Evolutionary conservation across 2,888 invertebrate genomes (phyloP).

Genomic region (Mylabris sibirica): DNA sequence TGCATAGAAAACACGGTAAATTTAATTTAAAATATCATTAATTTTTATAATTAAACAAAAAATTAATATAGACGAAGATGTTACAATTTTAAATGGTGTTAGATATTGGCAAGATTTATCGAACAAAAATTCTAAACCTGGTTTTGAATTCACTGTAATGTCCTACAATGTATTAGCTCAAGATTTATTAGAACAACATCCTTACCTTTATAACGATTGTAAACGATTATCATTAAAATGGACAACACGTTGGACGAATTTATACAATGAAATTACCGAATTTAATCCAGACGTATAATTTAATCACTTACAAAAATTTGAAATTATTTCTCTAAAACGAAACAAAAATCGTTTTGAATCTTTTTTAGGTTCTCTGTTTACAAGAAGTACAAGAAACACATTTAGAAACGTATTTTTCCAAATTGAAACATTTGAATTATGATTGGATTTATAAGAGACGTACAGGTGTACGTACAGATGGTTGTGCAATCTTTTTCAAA

Average conservation of each 20-base stretch:
- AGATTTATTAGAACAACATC: conserved; percentile 76
- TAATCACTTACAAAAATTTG: neutral
- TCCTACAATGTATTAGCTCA: conserved; percentile 92
- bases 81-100: conserved; percentile 6
- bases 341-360: conserved; percentile 27
- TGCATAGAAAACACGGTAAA: conserved; percentile 1
- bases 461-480: conserved; percentile 82
- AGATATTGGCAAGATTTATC: conserved; percentile 28
- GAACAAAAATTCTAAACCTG: conserved; percentile 32
- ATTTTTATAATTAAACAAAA: neutral
- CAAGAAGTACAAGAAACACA: conserved; percentile 90
- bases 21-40: neutral
- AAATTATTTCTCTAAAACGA: neutral
- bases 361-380: conserved; percentile 78
- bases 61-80: neutral
- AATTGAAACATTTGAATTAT: conserved; percentile 64
- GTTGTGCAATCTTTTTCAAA: conserved; percentile 89
- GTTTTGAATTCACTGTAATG: conserved; percentile 72
- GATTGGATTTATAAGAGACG: conserved; percentile 81
- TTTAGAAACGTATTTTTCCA: conserved; percentile 67
- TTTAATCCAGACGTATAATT: conserved; percentile 67
- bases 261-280: conserved; percentile 67
- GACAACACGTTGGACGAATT: conserved; percentile 69
- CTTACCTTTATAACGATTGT: conserved; percentile 74
- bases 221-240: conserved; percentile 70